A percentile compares a stretch with the other conserved stretches of the same genome.
These are phyloP conservation scores for Orchestes rusci DNA, from an alignment of 2,888 invertebrate species.

Conservation along the genomic window DNA sequence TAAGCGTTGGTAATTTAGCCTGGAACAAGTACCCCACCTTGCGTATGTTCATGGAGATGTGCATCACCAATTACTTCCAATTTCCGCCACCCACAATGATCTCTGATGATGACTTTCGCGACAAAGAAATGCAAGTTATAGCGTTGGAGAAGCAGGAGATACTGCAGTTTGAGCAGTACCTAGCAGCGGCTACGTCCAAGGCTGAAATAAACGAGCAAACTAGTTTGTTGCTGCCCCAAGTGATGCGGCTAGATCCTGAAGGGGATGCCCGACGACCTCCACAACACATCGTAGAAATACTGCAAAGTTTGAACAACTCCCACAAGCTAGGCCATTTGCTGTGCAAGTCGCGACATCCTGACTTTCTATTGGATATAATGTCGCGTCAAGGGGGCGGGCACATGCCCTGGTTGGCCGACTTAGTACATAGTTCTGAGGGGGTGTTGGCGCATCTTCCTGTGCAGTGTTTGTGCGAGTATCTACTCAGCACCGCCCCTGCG, in stretches of 20 bases:
- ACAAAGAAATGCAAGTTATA: constrained; percentile 61
- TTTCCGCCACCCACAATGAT: constrained; percentile 62
- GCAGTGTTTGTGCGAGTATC: constrained; percentile 95
- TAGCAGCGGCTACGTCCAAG: constrained; percentile 85
- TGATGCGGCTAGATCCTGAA: constrained; percentile 79
- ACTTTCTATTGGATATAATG: constrained; percentile 87
- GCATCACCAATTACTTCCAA: constrained; percentile 79
- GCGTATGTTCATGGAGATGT: constrained; percentile 89
- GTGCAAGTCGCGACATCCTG: constrained; percentile 83
- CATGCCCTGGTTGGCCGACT: constrained; percentile 95
- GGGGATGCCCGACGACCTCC: constrained; percentile 81
- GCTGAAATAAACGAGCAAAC: constrained; percentile 84
- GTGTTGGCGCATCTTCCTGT: constrained; percentile 84
- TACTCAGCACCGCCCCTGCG: constrained; percentile 61
- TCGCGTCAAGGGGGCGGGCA: constrained; percentile 79
- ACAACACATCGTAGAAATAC: constrained; percentile 63
- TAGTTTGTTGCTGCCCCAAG: constrained; percentile 75
- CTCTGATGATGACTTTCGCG: constrained; percentile 52
- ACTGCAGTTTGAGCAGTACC: constrained; percentile 82
- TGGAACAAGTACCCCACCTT: constrained; percentile 90
- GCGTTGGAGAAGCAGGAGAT: constrained; percentile 71
- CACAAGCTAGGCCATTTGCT: constrained; percentile 82
- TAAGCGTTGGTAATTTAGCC: constrained; percentile 75
- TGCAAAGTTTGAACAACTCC: constrained; percentile 68
- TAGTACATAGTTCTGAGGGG: constrained; percentile 86